phyloP scores from a whole-genome alignment of 2,113 vertebrate species.

The Brevimyrus niger region DNA sequence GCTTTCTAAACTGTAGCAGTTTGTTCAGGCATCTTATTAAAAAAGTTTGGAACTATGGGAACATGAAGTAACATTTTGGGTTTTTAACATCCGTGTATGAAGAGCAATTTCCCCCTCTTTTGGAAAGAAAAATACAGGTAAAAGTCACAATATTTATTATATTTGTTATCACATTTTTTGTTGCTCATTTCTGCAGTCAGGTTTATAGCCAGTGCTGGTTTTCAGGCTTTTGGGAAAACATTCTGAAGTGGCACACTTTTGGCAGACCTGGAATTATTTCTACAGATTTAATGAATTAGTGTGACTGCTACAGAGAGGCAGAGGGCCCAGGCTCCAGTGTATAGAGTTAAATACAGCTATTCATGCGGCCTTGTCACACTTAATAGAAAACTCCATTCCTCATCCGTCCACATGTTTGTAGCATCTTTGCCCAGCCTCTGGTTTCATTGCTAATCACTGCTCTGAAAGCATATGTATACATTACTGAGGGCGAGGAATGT shows the following conservation, averaged over 20 bases:
- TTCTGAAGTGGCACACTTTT: conserved; percentile 13
- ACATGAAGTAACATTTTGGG: background rate
- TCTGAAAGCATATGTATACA: background rate
- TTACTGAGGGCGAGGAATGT: background rate
- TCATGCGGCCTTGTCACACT: conserved; percentile 15
- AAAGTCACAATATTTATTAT: background rate
- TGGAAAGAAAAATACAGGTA: background rate
- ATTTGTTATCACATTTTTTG: conserved; percentile 21
- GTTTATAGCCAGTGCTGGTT: conserved; percentile 23
- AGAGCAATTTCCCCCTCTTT: background rate
- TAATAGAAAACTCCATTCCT: conserved; percentile 16
- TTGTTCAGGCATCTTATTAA: background rate
- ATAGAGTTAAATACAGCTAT: conserved; percentile 14
- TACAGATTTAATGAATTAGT: conserved; percentile 21
- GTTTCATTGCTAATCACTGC: background rate
- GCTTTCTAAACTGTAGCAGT: background rate
- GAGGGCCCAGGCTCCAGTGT: conserved; percentile 4
- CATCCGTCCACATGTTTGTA: conserved; percentile 12
- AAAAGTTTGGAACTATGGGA: conserved; percentile 6
- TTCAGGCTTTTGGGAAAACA: conserved; percentile 28
- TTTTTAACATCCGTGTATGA: background rate
- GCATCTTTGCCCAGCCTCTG: background rate
- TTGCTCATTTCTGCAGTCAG: conserved; percentile 19
- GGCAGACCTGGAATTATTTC: conserved; percentile 7
- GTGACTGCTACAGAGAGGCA: background rate